phyloP scores from a whole-genome alignment of 2,888 invertebrate genomes.

The Drosophila macrospina region DNA sequence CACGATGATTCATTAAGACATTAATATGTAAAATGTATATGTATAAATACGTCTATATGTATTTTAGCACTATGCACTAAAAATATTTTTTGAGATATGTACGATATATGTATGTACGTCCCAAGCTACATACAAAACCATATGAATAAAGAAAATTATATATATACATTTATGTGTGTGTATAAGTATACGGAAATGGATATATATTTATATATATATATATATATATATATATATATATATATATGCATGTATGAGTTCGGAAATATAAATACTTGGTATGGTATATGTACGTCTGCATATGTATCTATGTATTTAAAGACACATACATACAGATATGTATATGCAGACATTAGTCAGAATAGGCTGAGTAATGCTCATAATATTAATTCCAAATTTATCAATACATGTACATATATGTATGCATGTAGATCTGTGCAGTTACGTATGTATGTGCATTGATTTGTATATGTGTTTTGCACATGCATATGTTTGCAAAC shows the following conservation, averaged over 20 bases:
- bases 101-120: constrained; percentile 43
- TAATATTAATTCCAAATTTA: constrained; percentile 42
- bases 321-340: constrained; percentile 41
- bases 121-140: constrained; percentile 25
- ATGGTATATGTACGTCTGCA: constrained; percentile 36
- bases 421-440: constrained; percentile 11
- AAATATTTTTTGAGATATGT: constrained; percentile 54
- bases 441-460: constrained; percentile 22
- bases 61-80: constrained; percentile 45
- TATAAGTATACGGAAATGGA: constrained; percentile 38
- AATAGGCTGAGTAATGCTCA: constrained; percentile 57
- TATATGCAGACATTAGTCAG: constrained; percentile 55
- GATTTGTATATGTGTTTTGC: constrained; percentile 2
- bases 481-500: constrained; percentile 20
- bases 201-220: too few relatives aligned
- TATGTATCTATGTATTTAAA: constrained; percentile 40
- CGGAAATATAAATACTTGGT: constrained; percentile 27
- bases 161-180: constrained; percentile 39
- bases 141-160: constrained; percentile 43
- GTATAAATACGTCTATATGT: constrained; percentile 44
- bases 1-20: constrained; percentile 51
- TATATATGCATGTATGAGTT: constrained; percentile 27
- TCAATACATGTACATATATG: constrained; percentile 32
- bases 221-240: constrained; percentile 46
- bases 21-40: constrained; percentile 45